Evolutionary conservation across 2,113 vertebrate genomes (phyloP).

Genomic region (Brevimyrus niger): DNA sequence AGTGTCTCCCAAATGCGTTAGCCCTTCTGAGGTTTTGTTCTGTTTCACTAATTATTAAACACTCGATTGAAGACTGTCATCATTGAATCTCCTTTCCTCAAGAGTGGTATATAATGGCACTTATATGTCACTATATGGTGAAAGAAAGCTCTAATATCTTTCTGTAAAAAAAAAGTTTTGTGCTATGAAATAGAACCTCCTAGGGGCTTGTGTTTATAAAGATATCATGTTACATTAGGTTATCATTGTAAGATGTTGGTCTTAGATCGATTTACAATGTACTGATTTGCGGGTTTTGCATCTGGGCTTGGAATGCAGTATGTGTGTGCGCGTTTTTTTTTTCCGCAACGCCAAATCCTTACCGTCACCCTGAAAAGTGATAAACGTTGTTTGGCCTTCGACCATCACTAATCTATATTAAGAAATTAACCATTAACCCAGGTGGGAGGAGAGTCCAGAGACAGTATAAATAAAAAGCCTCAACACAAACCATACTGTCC

Average conservation of each 20-base stretch:
- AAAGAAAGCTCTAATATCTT: not conserved
- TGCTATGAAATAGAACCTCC: not conserved
- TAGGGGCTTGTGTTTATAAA: not conserved
- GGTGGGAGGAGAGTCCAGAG: constrained; percentile 39
- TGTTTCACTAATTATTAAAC: not conserved
- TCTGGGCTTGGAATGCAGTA: not conserved
- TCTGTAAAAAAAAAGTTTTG: not conserved
- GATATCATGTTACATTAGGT: not conserved
- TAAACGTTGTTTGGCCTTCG: not conserved
- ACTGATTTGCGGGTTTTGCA: not conserved
- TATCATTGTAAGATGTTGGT: not conserved
- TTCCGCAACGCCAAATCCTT: not conserved
- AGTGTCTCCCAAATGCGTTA: not conserved
- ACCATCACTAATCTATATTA: constrained; percentile 36
- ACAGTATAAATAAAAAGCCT: constrained; percentile 36
- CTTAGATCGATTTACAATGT: not conserved
- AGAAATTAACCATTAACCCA: constrained; percentile 47
- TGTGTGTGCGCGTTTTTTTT: not conserved
- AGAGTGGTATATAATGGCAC: not conserved
- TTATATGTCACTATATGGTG: not conserved
- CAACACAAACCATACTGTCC: not conserved
- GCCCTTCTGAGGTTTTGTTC: not conserved
- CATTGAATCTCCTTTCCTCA: not conserved
- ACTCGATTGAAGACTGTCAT: not conserved
- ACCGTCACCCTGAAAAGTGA: not conserved